phyloP scores from a whole-genome alignment of 92 coral and sea anemone species.

The Hydrozoanthus gracilis region DNA sequence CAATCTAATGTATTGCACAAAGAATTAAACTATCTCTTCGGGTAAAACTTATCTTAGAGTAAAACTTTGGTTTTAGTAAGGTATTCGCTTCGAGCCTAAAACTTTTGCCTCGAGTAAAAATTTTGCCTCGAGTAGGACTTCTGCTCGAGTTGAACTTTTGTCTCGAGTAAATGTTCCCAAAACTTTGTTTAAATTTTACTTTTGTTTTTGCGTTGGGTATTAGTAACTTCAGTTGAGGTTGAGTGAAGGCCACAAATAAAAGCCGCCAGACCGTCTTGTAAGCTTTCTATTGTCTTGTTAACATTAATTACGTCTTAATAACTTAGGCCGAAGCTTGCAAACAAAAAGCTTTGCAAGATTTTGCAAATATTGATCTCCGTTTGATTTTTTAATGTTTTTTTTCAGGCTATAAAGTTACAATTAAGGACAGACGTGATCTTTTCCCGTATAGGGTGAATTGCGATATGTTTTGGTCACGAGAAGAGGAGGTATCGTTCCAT shows the following conservation, averaged over 20 bases:
- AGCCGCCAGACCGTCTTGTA: neutral
- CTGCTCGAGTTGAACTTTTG: too few relatives aligned
- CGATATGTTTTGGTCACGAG: too few relatives aligned
- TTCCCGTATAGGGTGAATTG: too few relatives aligned
- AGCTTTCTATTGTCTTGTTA: conserved; percentile 12
- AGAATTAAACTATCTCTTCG: too few relatives aligned
- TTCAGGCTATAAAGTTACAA: neutral
- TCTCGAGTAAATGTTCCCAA: neutral
- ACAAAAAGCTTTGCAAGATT: neutral
- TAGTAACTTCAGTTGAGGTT: too few relatives aligned
- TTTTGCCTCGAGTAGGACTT: too few relatives aligned
- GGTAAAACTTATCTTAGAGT: too few relatives aligned
- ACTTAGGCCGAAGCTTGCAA: neutral
- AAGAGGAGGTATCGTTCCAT: neutral
- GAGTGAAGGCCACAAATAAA: neutral
- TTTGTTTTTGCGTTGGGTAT: neutral
- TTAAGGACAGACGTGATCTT: neutral
- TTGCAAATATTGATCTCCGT: too few relatives aligned
- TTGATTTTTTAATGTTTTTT: neutral
- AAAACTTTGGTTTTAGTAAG: too few relatives aligned
- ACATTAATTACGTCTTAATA: neutral
- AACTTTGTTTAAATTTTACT: neutral
- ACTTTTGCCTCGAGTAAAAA: too few relatives aligned
- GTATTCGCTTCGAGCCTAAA: too few relatives aligned
- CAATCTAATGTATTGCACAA: too few relatives aligned